Percentiles rank a stretch among this genome's conserved stretches.
Evolutionary conservation across 1,140 invertebrate genomes (phyloP).

Genomic region (Lethrus apterus): DNA sequence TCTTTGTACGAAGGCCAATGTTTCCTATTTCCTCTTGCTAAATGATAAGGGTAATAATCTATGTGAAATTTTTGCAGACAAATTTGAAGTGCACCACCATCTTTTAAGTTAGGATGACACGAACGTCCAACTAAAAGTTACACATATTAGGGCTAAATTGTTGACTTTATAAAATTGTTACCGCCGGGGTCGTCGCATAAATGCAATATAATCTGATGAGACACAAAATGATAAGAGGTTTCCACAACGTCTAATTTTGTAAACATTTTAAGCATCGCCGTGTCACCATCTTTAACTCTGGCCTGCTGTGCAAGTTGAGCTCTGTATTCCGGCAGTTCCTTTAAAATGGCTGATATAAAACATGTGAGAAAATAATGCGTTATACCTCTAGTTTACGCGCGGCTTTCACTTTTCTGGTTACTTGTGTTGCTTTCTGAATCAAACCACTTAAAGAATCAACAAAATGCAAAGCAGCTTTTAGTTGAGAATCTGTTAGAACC

Average conservation of each 20-base stretch:
- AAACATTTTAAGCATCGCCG: slow-evolving; percentile 63
- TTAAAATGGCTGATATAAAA: slow-evolving; percentile 19
- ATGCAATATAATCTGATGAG: slow-evolving; percentile 91
- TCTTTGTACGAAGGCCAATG: slow-evolving; percentile 78
- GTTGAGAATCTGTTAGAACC: slow-evolving; percentile 94
- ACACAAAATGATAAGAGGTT: slow-evolving; percentile 95
- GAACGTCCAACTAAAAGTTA: slow-evolving; percentile 65
- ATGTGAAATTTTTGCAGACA: slow-evolving; percentile 81
- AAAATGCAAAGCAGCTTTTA: slow-evolving; percentile 91
- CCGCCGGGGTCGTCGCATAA: slow-evolving; percentile 92
- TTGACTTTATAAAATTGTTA: slow-evolving; percentile 40
- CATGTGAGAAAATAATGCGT: neutral
- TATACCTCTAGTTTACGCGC: slow-evolving; percentile 78
- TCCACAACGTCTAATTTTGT: slow-evolving; percentile 87
- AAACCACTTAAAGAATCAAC: slow-evolving; percentile 82
- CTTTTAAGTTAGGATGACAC: slow-evolving; percentile 71
- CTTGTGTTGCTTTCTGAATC: slow-evolving; percentile 74
- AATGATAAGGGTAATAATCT: slow-evolving; percentile 96
- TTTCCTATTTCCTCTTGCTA: slow-evolving; percentile 71
- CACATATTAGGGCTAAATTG: neutral
- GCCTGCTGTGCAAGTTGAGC: slow-evolving; percentile 65
- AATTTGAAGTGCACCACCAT: slow-evolving; percentile 91
- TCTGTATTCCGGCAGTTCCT: slow-evolving; percentile 74
- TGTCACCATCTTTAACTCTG: slow-evolving; percentile 32
- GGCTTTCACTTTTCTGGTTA: slow-evolving; percentile 80